These are phyloP conservation scores for Nomada fucata DNA, from an alignment of 2,888 invertebrate species.

Conservation along the genomic window DNA sequence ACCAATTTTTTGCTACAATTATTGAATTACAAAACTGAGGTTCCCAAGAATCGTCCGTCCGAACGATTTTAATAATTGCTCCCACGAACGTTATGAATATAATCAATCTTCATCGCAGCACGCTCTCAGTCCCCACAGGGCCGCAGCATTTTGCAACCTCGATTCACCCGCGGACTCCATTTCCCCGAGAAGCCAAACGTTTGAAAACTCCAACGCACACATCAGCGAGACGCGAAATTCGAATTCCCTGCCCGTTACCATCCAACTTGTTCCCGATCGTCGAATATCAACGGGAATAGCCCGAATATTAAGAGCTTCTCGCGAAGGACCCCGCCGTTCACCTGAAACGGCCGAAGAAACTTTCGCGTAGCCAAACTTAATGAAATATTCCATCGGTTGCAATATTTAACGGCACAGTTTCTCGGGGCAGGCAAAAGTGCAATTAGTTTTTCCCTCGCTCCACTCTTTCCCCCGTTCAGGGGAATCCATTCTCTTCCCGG, in stretches of 20 bases:
- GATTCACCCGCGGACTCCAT: constrained; percentile 2
- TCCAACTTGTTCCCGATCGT: neutral
- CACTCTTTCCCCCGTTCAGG: constrained; percentile 3
- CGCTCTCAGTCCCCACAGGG: neutral
- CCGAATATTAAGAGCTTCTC: neutral
- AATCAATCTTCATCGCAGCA: neutral
- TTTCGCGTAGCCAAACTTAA: constrained; percentile 49
- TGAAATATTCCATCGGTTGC: constrained; percentile 69
- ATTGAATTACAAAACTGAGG: too few relatives aligned
- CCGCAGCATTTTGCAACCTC: neutral
- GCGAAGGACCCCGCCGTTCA: neutral
- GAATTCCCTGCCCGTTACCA: neutral
- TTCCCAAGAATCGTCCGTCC: too few relatives aligned
- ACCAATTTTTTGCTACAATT: too few relatives aligned
- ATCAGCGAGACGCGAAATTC: neutral
- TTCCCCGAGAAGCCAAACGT: constrained; percentile 13
- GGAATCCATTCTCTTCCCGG: constrained; percentile 1
- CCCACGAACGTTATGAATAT: neutral
- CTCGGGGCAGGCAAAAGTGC: constrained; percentile 65
- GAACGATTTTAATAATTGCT: too few relatives aligned
- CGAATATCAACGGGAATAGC: constrained; percentile 7
- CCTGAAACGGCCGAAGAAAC: constrained; percentile 36
- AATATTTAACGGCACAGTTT: constrained; percentile 63
- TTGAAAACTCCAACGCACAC: neutral
- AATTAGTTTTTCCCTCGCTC: constrained; percentile 62